Base-by-base conservation (phyloP, 2,888 invertebrate genomes). In the Cephus spinipes region DNA sequence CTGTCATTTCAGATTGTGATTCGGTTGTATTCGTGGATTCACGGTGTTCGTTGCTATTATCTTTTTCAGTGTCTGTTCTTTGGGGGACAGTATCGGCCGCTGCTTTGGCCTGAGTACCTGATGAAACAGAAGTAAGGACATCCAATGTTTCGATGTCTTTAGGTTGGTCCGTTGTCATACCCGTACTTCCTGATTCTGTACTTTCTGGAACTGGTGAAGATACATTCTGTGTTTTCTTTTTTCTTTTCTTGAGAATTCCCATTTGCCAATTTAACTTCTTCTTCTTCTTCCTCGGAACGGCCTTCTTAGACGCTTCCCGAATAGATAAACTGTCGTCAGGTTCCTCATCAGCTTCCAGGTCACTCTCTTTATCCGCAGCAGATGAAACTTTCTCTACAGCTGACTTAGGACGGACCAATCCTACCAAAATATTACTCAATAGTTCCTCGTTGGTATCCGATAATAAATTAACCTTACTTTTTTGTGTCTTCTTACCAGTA, bases 191-290 rank as follows among this genome's bases (percentile, higher is more conserved):
- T 33, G 71, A 33, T 12, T 33, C 32, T 12, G 31, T 71, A 32
- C 32, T 31, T 33, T 31, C 71, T 31, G 23, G 33, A 23, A 15
- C 3, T 15, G 32, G 32, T 23, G 71, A 32, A 71, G 32, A 15
- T 71, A 23, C 71, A 31, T 31, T 71, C 23, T 33, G 33, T 15
- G 71, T 3, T 73, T 82, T 83, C 81, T 84, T 81, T 79, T 86
- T 82, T 76, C 78, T 83, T 73, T 79, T 81, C 11, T 81, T 77
- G 69, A 79, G 35, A 69, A 78, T 85, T n/a, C 87, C 91, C 85
- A 89, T 84, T 74, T 86, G 87, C 90, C 89, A 90, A 32, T 79
- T 87, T 4, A 77, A 81, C 32, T 84, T 86, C 55, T 90, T 91
- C 79, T 90, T 91, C 76, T 90, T 91, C 76, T 80, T 82, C 40